Evolutionary conservation across 2,113 vertebrate species (phyloP), one percentile per base, ranked within the genome.

Genomic region (Esox niger): DNA sequence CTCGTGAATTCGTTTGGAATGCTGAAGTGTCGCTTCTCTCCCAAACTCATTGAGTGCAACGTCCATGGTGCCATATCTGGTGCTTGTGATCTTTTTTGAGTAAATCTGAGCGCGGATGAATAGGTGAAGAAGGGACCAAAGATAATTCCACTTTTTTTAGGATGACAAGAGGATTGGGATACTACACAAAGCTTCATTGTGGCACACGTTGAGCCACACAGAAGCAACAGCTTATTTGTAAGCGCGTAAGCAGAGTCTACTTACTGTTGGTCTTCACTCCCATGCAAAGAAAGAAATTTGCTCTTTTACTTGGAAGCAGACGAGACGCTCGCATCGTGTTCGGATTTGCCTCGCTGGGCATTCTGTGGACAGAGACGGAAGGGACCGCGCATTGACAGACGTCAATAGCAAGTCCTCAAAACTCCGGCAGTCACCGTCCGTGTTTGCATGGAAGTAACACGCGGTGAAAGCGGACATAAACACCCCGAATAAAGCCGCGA

Each of bases 201-300:
- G 68, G 62, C 67, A 70, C 65, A 65, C 63, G 57, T 72, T 49
- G 47, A 57, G 68, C 57, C 67, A 70, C 65, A 65, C 63, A 62
- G 69, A 77, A 84, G 79, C 85, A 88, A 90, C 87, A 88, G 89
- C 87, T 88, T 86, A 90, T 83, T 54, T 73, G 70, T 65, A 86
- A 82, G 74, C 80, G 81, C 81, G 68, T 80, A 70, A 74, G 67
- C 74, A 70, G 70, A 82, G 82, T 70, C 69, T 78, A 82, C 86
- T 88, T 80, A 87, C 88, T 76, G 82, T 78, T 75, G 71, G 72
- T 79, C n/a, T n/a, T n/a, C n/a, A n/a, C n/a, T n/a, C 52, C 55
- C 61, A 30, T 30, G 38, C 69, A 13, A 67, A 32, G 78, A 68
- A 64, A 70, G 30, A 64, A 69, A 66, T 65, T 77, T 56, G 74